Percentiles rank a stretch among this genome's conserved stretches.
Evolutionary conservation across 2,113 vertebrate species (phyloP).

Genomic region (Calypte anna): DNA sequence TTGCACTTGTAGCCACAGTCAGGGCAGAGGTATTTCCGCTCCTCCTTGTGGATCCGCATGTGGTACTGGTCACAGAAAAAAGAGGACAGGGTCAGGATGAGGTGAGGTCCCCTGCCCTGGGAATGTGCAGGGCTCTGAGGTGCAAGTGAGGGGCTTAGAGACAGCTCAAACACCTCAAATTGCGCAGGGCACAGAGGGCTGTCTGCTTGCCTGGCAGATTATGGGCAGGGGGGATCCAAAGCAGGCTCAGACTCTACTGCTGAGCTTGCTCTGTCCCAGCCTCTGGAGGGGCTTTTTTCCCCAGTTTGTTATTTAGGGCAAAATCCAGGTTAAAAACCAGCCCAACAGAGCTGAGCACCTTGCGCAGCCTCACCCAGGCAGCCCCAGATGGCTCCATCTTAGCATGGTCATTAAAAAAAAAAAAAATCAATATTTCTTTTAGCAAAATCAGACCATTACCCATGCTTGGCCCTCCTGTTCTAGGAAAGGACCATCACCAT

Average conservation of each 20-base stretch:
- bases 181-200: neutral
- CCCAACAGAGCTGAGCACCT: neutral
- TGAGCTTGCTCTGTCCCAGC: neutral
- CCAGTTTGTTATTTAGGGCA: neutral
- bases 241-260: neutral
- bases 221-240: neutral
- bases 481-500: neutral
- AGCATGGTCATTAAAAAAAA: neutral
- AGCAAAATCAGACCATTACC: neutral
- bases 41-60: constrained; percentile 95
- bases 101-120: neutral
- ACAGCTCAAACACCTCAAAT: neutral
- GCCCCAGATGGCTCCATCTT: neutral
- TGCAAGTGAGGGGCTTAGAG: neutral
- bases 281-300: neutral
- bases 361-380: neutral
- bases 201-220: neutral
- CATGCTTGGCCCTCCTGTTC: neutral
- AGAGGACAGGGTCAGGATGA: neutral
- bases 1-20: constrained; percentile 99
- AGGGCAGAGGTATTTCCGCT: constrained; percentile 94
- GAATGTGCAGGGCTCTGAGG: neutral
- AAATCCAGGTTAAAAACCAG: neutral
- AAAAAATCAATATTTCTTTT: constrained; percentile 32
- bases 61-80: constrained; percentile 83